A percentile compares a stretch with the other conserved stretches of the same genome.
These are phyloP conservation scores for Ceuthmochares aereus DNA, from an alignment of 2,113 vertebrate genomes.

Conservation along the genomic window DNA sequence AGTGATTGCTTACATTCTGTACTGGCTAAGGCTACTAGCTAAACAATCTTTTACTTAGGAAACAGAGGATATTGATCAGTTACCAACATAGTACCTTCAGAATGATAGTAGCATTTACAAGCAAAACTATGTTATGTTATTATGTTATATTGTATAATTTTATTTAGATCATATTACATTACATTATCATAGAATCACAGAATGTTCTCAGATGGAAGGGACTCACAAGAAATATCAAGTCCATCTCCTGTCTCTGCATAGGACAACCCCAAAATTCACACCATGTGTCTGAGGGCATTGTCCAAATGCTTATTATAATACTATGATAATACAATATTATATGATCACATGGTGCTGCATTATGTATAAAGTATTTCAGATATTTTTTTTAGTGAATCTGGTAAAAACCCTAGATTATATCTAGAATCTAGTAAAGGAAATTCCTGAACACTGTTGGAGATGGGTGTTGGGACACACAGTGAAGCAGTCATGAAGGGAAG, in stretches of 20 bases:
- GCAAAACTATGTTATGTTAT: not conserved
- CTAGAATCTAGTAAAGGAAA: not conserved
- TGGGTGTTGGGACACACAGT: not conserved
- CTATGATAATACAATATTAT: not conserved
- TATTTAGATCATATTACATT: not conserved
- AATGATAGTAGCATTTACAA: not conserved
- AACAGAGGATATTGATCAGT: not conserved
- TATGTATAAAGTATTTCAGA: not conserved
- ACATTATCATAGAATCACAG: not conserved
- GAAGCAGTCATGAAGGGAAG: not conserved
- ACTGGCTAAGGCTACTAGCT: not conserved
- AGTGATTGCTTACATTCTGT: not conserved
- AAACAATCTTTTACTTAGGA: not conserved
- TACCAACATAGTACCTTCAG: not conserved
- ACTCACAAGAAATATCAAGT: too few species aligned
- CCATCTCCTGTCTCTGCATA: too few species aligned
- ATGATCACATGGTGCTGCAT: not conserved
- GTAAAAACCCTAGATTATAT: not conserved
- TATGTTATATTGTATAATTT: not conserved
- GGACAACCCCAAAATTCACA: too few species aligned
- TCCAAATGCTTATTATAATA: not conserved
- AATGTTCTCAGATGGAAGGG: too few species aligned
- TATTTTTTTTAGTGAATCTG: not conserved
- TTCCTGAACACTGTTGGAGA: not conserved
- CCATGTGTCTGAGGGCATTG: too few species aligned